Base-by-base conservation (phyloP, 2,888 invertebrate species). In the Athalia rosae region DNA sequence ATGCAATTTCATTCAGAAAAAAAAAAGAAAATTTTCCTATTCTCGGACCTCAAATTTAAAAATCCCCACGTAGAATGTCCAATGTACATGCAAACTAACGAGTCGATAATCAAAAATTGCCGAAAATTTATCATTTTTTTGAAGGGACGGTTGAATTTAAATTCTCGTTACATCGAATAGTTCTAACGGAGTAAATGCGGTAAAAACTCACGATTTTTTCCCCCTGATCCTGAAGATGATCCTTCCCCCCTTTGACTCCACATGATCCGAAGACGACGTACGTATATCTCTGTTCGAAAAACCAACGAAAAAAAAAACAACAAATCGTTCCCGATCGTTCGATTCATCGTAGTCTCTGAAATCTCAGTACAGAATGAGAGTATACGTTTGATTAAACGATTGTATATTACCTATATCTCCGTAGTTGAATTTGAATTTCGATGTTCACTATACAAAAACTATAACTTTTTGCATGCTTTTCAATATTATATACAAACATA, bases 401-500 rank as follows among this genome's bases (percentile, higher is more conserved):
- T 9, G 28, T 64, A 13, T 48, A 48, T 50, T n/a, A 59, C 13
- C 6, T 15, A 59, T 59, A 43, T 53, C n/a, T 11, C 9, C 3
- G 4, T 5, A 43, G 6, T 11, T 8, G 63, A 41, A 6, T 9
- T 11, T 41, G 43, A 47, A 15, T n/a, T 3, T n/a, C 7, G 28
- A 63, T 7, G 9, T 56, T 9, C 62, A 62, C 47, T 74, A 74
- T 62, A 8, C 62, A 76, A 28, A 28, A 28, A 28, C 28, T 62
- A 64, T n/a, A 67, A 69, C 47, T 77, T 77, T 69, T 11, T 61
- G 77, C 77, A 77, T 77, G 77, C 77, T 69, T 67, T 58, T 77
- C n/a, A n/a, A 48, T 67, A 67, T 11, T 4, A 53, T 41, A 50
- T 28, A 58, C 45, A 53, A 13, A 43, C 66, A 41, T 71, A n/a